Evolutionary conservation across 2,113 vertebrate species (phyloP).

Genomic region (Pangasianodon hypophthalmus): DNA sequence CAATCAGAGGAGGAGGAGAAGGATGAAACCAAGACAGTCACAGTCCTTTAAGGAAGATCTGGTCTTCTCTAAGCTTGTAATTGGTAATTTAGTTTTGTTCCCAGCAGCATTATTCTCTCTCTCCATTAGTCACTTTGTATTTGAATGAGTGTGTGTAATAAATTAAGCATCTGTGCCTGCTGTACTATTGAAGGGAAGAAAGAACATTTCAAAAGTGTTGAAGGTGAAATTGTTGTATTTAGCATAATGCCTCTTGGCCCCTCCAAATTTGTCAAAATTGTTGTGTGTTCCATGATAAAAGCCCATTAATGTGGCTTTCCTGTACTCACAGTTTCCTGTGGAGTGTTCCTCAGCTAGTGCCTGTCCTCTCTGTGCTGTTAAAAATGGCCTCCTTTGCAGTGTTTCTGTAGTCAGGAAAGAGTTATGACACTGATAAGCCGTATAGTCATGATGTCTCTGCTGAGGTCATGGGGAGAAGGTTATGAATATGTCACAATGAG

Average conservation of each 20-base stretch:
- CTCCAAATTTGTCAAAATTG: background rate
- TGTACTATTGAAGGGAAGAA: background rate
- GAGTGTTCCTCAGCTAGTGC: background rate
- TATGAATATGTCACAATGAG: slow-evolving; percentile 54
- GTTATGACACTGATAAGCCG: slow-evolving; percentile 26
- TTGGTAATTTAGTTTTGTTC: background rate
- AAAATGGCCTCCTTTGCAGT: background rate
- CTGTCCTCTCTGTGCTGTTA: background rate
- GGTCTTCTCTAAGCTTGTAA: slow-evolving; percentile 13
- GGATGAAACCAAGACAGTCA: background rate
- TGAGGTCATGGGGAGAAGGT: slow-evolving; percentile 52
- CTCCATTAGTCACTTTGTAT: background rate
- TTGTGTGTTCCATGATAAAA: background rate
- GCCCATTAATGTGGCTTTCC: background rate
- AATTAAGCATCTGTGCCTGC: background rate
- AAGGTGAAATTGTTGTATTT: background rate
- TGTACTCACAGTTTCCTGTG: background rate
- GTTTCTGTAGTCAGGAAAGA: slow-evolving; percentile 27
- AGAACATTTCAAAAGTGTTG: background rate
- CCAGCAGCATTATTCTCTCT: background rate
- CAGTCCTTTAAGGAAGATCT: background rate
- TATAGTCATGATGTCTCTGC: slow-evolving; percentile 1
- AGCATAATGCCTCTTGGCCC: too few relatives aligned
- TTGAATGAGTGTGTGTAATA: background rate
- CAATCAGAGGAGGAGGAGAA: background rate